phyloP scores from a whole-genome alignment of 2,797 vertebrate genomes.

The Thunnus albacares region DNA sequence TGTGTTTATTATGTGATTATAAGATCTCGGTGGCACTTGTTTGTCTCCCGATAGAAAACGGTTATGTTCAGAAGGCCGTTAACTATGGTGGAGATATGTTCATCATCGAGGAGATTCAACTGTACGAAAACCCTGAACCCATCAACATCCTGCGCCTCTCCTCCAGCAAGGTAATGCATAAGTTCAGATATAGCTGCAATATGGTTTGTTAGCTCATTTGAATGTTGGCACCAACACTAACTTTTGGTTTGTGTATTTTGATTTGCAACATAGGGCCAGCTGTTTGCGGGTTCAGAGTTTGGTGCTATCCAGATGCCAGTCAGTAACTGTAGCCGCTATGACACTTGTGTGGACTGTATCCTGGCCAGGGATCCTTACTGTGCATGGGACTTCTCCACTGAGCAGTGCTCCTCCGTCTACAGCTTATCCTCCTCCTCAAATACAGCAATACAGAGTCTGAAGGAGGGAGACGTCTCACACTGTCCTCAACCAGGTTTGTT shows the following conservation, averaged over 20 bases:
- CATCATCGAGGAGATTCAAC: slow-evolving; percentile 87
- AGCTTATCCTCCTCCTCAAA: slow-evolving; percentile 17
- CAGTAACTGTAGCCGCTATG: slow-evolving; percentile 79
- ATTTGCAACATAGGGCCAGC: slow-evolving; percentile 73
- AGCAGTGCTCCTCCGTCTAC: slow-evolving; percentile 64
- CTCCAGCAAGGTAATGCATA: slow-evolving; percentile 76
- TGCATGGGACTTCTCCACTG: slow-evolving; percentile 73
- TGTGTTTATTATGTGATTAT: background rate
- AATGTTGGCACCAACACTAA: slow-evolving; percentile 1
- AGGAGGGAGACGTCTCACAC: slow-evolving; percentile 75
- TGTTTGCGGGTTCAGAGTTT: slow-evolving; percentile 83
- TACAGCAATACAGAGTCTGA: slow-evolving; percentile 81
- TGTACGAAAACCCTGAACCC: slow-evolving; percentile 75
- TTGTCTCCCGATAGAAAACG: slow-evolving; percentile 79
- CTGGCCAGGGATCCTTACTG: slow-evolving; percentile 89
- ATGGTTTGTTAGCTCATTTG: slow-evolving; percentile 10
- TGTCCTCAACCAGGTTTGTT: slow-evolving; percentile 81
- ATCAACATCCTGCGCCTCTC: slow-evolving; percentile 83
- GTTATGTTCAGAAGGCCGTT: slow-evolving; percentile 88
- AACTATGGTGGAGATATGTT: slow-evolving; percentile 85
- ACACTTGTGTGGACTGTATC: slow-evolving; percentile 84
- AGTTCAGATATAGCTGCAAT: background rate
- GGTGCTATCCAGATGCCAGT: slow-evolving; percentile 84
- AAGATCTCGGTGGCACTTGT: background rate
- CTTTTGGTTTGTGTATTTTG: slow-evolving; percentile 15